Evolutionary conservation across 2,888 invertebrate genomes (phyloP), one percentile per base, ranked within the genome.

Genomic region (Hyposoter dolosus): DNA sequence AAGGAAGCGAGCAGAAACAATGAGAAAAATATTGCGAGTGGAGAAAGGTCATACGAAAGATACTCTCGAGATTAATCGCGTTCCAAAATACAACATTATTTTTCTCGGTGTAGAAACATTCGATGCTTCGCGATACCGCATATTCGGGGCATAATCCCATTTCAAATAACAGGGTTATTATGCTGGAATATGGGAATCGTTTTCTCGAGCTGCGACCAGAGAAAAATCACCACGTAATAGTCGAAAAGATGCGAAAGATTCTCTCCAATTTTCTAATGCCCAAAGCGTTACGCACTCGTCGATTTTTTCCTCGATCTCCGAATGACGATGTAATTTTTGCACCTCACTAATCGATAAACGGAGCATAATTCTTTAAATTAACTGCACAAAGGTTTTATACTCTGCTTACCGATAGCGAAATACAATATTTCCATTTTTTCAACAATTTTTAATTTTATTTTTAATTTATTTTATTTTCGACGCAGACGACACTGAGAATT

Each of bases 371-470:
- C 92, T 91, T 90, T 76, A 75, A 76, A 80, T 79, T 56, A 60
- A 53, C 56, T 68, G 65, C 47, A 85, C 88, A 89, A 92, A 92
- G 91, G 89, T 89, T 86, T 92, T 91, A 93, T 90, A 91, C 92
- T 93, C 92, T 89, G 91, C 91, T 93, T 93, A 93, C 92, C 93
- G 93, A 92, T 86, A 87, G 86, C 90, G 89, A 90, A 89, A 83
- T 83, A 80, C 88, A 87, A 82, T 28, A 47, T 19, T 45, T 43
- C 47, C 47, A 69, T 78, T n/a, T 78, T 83, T 45, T 60, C 40
- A n/a, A 83, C 68, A 71, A 74, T 76, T 76, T 32, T 12, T 15
- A 0, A 53, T 19, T 9, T 2, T 28, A 28, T 28, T 28, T 28
- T 28, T 28, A 1, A 28, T 23, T 53, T n/a, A 23, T 53, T 56